Base-by-base conservation (phyloP, 2,113 vertebrate genomes). In the Phrynosoma blainvillii region DNA sequence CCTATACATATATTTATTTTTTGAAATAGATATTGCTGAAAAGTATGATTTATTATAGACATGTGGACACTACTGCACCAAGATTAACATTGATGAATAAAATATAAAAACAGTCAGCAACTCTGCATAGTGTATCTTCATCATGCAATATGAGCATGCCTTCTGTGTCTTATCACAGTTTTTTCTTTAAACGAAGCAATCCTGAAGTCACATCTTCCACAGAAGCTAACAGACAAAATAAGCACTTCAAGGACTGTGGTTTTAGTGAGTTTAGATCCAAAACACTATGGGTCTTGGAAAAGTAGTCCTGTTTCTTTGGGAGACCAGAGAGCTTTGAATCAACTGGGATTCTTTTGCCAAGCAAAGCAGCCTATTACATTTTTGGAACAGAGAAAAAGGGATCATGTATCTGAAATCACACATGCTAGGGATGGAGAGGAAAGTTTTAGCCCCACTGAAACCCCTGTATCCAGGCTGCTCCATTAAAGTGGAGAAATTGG, bases 371-470 rank as follows among this genome's bases (percentile, higher is more conserved):
- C 8, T n/a, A 5, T 4, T 0, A 1, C 84, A 47, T 42, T 42
- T 7, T 36, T 79, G n/a, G 79, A 74, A 30, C 78, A 88, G 54
- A 2, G 86, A 78, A 81, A 70, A 66, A 68, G 40, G 68, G 54
- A 88, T 84, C 47, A 42, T 3, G 7, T 91, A 83, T 68, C 84
- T 81, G n/a, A 88, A 79, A 80, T 62, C 32, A 77, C 7, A 42
- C 0, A 0, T 0, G 0, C 8, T 52, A 52, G 83, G 0, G 0
- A 82, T 74, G 32, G 47, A 89, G 90, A 88, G 88, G 77, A 92
- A 80, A 88, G 30, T 56, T 23, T 13, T 1, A 5, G 70, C 42
- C 89, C 84, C 84, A 66, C 71, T 94, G 65, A 92, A 86, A 91
- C 0, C 0, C 79, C 79, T 88, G 30, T 84, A 87, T 88, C 80